Base-by-base conservation (phyloP, 2,888 invertebrate genomes). In the Drosophila neotestacea region DNA sequence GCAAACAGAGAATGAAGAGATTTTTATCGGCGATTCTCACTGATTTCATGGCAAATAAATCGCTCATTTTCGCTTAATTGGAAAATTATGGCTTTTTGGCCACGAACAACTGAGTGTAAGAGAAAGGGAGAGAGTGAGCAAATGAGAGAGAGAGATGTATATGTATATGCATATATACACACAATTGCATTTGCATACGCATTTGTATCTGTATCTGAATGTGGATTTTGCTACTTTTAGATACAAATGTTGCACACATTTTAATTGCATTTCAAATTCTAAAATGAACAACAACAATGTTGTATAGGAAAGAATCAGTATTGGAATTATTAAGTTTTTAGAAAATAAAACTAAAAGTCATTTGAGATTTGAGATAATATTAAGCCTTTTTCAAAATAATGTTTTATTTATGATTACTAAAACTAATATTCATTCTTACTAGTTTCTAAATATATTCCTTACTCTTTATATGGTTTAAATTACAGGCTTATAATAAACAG, bases 1-100 rank as follows among this genome's bases (percentile, higher is more conserved):
- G 82, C 73, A 67, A 77, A 66, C 75, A 78, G 58, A 54, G 84
- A 90, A 89, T 90, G 90, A 91, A 92, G 90, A 92, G 92, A 92
- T 92, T 92, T 92, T 92, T 92, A 92, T 92, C 92, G 90, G 86
- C 85, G 91, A 92, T 92, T 92, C 91, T 92, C 92, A 91, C 92
- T 92, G 92, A 92, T 92, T 92, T 92, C 91, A 92, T 92, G 92
- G 91, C 92, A 92, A 92, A 92, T 92, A 92, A 92, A 92, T 92
- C 92, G 92, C 91, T 92, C 92, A 92, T 92, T 92, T 92, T 92
- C 92, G 91, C 91, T 91, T 92, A 92, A 92, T 92, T 92, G 92
- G 92, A 92, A 92, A 92, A 92, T 92, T 92, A 92, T 92, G 90
- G 90, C 88, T 85, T 88, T 90, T 89, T 81, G 73, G 77, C 83